A percentile compares a stretch with the other conserved stretches of the same genome.
phyloP scores from a whole-genome alignment of 2,888 invertebrate genomes.

The Drosophila kuntzei region DNA sequence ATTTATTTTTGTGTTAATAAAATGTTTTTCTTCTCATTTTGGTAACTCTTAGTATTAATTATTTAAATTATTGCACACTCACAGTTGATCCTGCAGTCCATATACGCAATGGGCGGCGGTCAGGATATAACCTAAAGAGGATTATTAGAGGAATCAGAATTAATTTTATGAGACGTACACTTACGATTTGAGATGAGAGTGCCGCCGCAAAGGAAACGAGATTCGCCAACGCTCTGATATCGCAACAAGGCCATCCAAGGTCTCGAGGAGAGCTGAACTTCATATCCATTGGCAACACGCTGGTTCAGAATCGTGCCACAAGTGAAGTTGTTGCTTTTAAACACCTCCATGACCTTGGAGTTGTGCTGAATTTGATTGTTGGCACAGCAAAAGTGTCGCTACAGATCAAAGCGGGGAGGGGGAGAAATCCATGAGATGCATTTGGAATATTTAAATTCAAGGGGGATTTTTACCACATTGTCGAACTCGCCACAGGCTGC shows the following conservation, averaged over 20 bases:
- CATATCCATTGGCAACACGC: conserved; percentile 68
- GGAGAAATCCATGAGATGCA: background rate
- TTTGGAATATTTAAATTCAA: background rate
- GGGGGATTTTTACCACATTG: conserved; percentile 49
- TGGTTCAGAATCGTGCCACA: conserved; percentile 61
- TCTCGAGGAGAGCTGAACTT: conserved; percentile 69
- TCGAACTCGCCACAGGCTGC: conserved; percentile 60
- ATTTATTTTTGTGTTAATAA: no score
- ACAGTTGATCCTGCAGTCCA: conserved; percentile 62
- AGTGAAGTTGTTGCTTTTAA: conserved; percentile 52
- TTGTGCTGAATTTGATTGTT: conserved; percentile 70
- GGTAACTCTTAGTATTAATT: no score
- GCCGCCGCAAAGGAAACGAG: conserved; percentile 73
- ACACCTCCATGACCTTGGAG: conserved; percentile 57
- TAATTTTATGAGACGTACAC: conserved; percentile 2
- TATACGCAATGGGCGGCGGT: conserved; percentile 78
- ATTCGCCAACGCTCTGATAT: conserved; percentile 51
- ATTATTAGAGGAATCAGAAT: accelerated
- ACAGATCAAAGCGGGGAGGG: background rate
- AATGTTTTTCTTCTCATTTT: no score
- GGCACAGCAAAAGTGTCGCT: conserved; percentile 77
- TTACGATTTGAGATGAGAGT: conserved; percentile 69
- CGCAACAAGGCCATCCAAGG: conserved; percentile 79
- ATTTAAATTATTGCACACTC: conserved; percentile 43
- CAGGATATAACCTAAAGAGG: conserved; percentile 64